phyloP scores from a whole-genome alignment of 30 jellyfish, hydroid and myxozoan genomes.

The Aurelia sp. region DNA sequence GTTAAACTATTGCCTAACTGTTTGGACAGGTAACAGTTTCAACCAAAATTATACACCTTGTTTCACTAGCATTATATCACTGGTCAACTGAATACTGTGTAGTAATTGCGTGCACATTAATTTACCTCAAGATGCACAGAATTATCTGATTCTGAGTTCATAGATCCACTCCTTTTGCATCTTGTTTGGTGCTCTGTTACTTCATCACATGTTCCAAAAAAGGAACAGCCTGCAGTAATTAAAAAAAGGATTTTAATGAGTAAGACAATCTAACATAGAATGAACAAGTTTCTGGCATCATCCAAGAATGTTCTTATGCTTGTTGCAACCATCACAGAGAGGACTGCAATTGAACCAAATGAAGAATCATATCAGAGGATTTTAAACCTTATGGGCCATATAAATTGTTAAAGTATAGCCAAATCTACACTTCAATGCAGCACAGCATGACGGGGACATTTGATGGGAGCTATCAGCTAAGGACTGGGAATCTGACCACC shows the following conservation, averaged over 20 bases:
- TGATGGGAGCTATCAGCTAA: neutral
- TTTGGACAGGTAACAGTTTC: no score
- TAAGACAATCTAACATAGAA: no score
- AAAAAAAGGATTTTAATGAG: no score
- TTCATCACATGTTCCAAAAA: constrained; percentile 49
- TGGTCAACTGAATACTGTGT: neutral
- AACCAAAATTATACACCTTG: no score
- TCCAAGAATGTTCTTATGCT: no score
- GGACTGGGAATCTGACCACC: neutral
- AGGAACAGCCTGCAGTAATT: constrained; percentile 23
- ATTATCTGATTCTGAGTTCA: neutral
- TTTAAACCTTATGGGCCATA: no score
- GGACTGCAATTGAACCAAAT: no score
- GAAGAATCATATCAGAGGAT: no score
- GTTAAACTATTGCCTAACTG: no score
- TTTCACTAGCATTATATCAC: no score
- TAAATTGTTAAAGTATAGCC: no score
- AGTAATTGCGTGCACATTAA: neutral
- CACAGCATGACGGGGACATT: neutral
- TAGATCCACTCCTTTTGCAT: neutral
- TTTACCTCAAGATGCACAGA: constrained; percentile 28
- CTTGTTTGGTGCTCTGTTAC: constrained; percentile 22
- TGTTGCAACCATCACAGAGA: no score
- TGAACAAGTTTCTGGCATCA: neutral
- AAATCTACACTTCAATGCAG: neutral